phyloP scores from a whole-genome alignment of 2,797 vertebrate species.

The Rhynchonycteris naso region DNA sequence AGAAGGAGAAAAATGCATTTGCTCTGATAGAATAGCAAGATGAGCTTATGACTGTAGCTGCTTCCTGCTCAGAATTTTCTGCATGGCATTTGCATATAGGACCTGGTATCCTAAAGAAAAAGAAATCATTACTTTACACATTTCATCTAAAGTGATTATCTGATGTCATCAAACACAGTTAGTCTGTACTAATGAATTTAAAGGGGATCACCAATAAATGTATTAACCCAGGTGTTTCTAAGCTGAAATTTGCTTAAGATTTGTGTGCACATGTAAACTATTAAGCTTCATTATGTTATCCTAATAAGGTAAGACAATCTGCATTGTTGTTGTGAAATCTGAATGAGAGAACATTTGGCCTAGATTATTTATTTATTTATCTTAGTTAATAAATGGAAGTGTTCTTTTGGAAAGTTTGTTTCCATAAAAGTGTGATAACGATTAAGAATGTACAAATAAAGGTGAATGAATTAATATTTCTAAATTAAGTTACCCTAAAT shows the following conservation, averaged over 20 bases:
- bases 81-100: rapidly evolving
- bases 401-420: not conserved
- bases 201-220: not conserved
- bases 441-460: not conserved
- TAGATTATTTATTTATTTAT: not conserved
- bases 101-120: not conserved
- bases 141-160: not conserved
- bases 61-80: not conserved
- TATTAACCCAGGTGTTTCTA: not conserved
- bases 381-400: not conserved
- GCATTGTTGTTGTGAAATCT: not conserved
- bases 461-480: not conserved
- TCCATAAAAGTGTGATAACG: not conserved
- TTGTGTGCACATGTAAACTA: not conserved
- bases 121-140: not conserved
- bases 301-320: not conserved
- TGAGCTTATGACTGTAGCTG: rapidly evolving
- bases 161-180: not conserved
- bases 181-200: not conserved
- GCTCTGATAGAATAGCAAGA: not conserved
- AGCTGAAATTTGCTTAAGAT: not conserved
- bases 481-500: not conserved
- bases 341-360: not conserved
- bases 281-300: not conserved
- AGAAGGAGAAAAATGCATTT: not conserved